Base-by-base conservation (phyloP, 2,888 invertebrate genomes). In the Elysia crispata region DNA sequence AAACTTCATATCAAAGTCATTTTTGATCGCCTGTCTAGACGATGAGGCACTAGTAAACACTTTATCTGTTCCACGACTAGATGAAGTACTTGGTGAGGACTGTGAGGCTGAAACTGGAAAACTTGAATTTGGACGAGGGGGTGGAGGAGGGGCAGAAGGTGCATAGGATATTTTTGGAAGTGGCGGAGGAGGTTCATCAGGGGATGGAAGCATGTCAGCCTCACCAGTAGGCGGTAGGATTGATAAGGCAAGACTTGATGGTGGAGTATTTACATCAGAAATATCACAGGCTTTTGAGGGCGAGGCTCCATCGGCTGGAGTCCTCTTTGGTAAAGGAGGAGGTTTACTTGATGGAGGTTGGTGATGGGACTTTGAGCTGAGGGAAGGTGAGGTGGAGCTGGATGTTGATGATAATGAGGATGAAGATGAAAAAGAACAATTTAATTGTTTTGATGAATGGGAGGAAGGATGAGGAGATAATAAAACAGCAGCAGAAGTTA, bases 151-250 rank as follows among this genome's bases (percentile, higher is more conserved):
- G 6, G 85, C 82, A 60, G 78, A 72, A 49, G 74, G 5, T 60
- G 23, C 23, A 60, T 60, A 23, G n/a, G 60, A 64, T 25, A 79
- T 70, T 33, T 81, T 66, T 23, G 75, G 88, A 18, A 87, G 82
- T 23, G 87, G 87, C 20, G 87, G 87, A 30, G 88, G 88, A 31
- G 88, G 86, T 31, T 86, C 87, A 57, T 85, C 85, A 30, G 87
- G 82, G 28, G 75, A 74, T 6, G 79, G 79, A 75, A 67, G 79
- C 57, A 67, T 23, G 60, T 13, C 69, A 41, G 62, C 54, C 11
- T 15, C 13, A 23, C 20, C 8, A 28, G 25, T 8, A 70, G 49
- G 8, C 23, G 77, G 49, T 18, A 33, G 25, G 30, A 54, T 18
- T 54, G 60, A 50, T 1, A 57, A 20, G 30, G 18, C 18, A 20